A percentile compares a stretch with the other conserved stretches of the same genome.
Conservation (phyloP, 1,140 invertebrate species). For the Danaus plexippus region DNA sequence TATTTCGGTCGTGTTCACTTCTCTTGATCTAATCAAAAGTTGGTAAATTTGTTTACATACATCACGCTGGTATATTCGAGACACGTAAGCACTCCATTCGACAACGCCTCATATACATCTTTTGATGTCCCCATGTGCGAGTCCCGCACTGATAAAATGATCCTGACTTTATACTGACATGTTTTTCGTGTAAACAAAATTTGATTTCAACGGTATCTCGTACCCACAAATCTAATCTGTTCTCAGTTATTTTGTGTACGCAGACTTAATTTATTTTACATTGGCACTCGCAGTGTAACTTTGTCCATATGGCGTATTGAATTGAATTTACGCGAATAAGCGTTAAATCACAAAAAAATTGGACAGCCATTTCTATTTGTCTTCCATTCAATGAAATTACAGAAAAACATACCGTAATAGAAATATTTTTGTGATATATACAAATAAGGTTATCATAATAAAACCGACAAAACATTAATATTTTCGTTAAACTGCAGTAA, state of each 20-base stretch:
- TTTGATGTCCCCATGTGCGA: conserved; percentile 49
- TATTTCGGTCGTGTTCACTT: conserved; percentile 44
- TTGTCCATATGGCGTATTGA: conserved; percentile 17
- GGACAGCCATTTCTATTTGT: conserved; percentile 3
- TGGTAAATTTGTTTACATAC: conserved; percentile 66
- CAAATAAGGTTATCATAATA: no score
- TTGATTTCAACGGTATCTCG: conserved; percentile 38
- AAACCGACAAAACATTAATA: no score
- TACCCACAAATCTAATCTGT: conserved; percentile 26
- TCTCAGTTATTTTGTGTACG: conserved; percentile 23
- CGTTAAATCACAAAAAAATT: conserved; percentile 19
- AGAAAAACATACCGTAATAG: no score
- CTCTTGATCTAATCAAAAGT: conserved; percentile 64
- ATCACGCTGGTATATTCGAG: conserved; percentile 45
- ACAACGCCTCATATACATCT: conserved; percentile 37
- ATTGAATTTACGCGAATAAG: conserved; percentile 12
- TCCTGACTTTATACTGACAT: conserved; percentile 35
- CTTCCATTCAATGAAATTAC: no score
- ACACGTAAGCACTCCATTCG: conserved; percentile 51
- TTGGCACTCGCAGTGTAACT: conserved; percentile 19
- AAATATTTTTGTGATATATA: no score
- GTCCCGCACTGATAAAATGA: conserved; percentile 49
- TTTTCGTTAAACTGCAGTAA: no score
- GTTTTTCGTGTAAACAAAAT: conserved; percentile 56
- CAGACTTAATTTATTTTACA: conserved; percentile 23